Percentiles rank a stretch among this genome's conserved stretches.
Conservation (phyloP, 2,797 vertebrate species). For the Lerista edwardsae region DNA sequence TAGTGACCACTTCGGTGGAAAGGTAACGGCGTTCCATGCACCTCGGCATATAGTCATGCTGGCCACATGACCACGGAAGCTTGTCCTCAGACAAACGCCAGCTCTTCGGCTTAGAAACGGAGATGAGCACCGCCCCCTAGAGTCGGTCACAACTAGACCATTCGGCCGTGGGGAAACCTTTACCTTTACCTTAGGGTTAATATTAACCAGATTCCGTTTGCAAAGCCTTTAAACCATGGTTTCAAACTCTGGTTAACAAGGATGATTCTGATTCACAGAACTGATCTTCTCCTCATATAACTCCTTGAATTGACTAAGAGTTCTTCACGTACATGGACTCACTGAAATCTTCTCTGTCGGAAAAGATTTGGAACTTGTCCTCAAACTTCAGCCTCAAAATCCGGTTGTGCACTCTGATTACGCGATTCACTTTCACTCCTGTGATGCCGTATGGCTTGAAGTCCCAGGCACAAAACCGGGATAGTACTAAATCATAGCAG, state of each 20-base stretch:
- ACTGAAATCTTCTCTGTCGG: slow-evolving; percentile 70
- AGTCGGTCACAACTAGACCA: no score
- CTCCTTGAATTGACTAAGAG: background rate
- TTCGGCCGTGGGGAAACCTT: no score
- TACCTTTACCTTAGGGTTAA: no score
- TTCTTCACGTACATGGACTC: slow-evolving; percentile 57
- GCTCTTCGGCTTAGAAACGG: no score
- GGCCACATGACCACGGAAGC: no score
- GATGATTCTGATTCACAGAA: background rate
- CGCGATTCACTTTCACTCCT: slow-evolving; percentile 80
- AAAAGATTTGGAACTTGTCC: slow-evolving; percentile 81
- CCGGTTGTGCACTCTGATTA: slow-evolving; percentile 84
- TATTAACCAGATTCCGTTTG: background rate
- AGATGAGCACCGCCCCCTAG: no score
- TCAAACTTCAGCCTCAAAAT: slow-evolving; percentile 84
- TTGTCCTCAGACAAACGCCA: no score
- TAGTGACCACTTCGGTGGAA: no score
- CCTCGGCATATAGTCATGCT: no score
- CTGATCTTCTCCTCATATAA: background rate
- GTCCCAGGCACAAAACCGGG: slow-evolving; percentile 82
- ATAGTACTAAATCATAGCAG: slow-evolving; percentile 83
- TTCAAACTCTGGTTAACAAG: background rate
- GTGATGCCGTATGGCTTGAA: slow-evolving; percentile 76
- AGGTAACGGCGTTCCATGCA: no score
- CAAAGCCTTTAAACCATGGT: background rate